Base-by-base conservation (phyloP, 2,797 vertebrate genomes). In the Aratinga solstitialis region DNA sequence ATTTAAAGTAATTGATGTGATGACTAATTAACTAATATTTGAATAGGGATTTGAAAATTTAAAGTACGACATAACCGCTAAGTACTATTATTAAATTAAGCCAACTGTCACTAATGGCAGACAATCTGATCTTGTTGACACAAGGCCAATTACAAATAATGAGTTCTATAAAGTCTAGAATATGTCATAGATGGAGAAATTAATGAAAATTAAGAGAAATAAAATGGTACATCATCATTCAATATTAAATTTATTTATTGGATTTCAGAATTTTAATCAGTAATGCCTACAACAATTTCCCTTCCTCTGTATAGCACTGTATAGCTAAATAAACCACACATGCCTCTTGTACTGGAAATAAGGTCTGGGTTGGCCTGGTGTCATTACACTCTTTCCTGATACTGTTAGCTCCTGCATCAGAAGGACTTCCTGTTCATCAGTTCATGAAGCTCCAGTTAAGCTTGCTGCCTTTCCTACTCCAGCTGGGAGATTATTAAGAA, bases 21-120 rank as follows among this genome's bases (percentile, higher is more conserved):
- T 89, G 91, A 94, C 93, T 97, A 96, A 96, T 91, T 90, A 93
- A 89, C 77, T 91, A 97, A 95, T 96, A 96, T 96, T 97, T 96
- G 90, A 95, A 95, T 72, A 84, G 54, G 75, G 61, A 90, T 95
- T 62, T 87, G 78, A 94, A 93, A 92, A 86, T 93, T 83, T 85
- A 81, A 84, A 96, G 84, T 50, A 84, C 90, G 87, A 91, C 65
- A 82, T 67, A 84, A 79, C 83, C 91, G 80, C 92, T 95, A 94
- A 97, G 89, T 80, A 94, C 73, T 88, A 80, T 59, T 93, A 93
- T 90, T 91, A 95, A 96, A 93, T 96, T 92, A 94, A 97, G 71
- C 72, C 95, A 96, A 30, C 91, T 94, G 94, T 94, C 91, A 91
- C 88, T 87, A 87, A 88, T 72, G 63, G 81, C 78, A 96, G 77